These are phyloP conservation scores for Nothobranchius furzeri DNA, from an alignment of 2,113 vertebrate genomes.

Conservation along the genomic window DNA sequence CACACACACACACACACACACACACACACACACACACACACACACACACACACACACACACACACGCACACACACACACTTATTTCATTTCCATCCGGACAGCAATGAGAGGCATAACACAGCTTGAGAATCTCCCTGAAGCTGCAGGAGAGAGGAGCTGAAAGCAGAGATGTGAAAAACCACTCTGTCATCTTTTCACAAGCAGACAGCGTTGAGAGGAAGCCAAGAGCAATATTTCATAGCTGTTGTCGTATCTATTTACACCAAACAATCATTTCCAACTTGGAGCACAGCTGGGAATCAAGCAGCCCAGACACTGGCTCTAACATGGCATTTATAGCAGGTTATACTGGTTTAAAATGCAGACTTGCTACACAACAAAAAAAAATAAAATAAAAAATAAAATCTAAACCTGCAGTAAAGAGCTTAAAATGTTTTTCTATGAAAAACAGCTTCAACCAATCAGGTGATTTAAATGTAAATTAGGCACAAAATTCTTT, in stretches of 20 bases:
- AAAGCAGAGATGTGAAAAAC: constrained; percentile 17
- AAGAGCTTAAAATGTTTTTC: background rate
- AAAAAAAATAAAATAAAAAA: no score
- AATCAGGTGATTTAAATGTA: background rate
- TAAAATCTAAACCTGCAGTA: background rate
- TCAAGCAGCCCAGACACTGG: background rate
- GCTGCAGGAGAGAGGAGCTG: constrained; percentile 6
- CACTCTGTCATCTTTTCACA: constrained; percentile 21
- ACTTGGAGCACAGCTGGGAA: constrained; percentile 9
- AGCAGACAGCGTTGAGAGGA: background rate
- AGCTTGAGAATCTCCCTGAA: constrained; percentile 23
- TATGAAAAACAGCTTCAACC: background rate
- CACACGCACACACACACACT: background rate
- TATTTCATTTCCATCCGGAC: constrained; percentile 24
- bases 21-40: background rate
- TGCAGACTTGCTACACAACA: background rate
- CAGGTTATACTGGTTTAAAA: background rate
- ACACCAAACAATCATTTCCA: constrained; percentile 28
- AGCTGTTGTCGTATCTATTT: constrained; percentile 21
- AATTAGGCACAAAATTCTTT: background rate
- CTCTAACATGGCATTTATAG: background rate
- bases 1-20: no score
- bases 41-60: no score
- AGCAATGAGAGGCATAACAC: constrained; percentile 16
- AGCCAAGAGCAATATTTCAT: constrained; percentile 11